Percentiles rank a stretch among this genome's conserved stretches.
Evolutionary conservation across 2,888 invertebrate species (phyloP).

Genomic region (Atrina japonica): DNA sequence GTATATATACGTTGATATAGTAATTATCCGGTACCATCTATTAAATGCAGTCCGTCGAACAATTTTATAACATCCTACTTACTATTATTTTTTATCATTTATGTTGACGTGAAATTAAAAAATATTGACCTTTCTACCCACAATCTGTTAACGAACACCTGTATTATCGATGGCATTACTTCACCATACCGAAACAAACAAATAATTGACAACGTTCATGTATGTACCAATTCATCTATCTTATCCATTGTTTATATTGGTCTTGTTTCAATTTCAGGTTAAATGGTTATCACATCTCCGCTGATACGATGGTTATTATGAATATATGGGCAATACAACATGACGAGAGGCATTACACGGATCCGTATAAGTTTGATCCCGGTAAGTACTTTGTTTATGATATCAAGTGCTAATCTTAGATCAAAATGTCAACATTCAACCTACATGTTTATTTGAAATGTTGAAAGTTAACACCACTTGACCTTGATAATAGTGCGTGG

Average conservation of each 20-base stretch:
- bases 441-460: not conserved
- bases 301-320: constrained; percentile 51
- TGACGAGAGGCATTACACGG: constrained; percentile 46
- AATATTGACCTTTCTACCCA: no score
- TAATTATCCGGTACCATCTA: no score
- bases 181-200: no score
- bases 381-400: constrained; percentile 29
- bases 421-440: not conserved
- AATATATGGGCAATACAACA: constrained; percentile 56
- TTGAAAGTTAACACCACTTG: not conserved
- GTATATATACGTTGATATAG: no score
- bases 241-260: constrained; percentile 4
- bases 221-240: no score
- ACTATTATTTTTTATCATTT: no score
- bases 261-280: constrained; percentile 41
- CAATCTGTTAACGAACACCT: no score
- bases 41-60: no score
- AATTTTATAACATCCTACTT: no score
- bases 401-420: not conserved
- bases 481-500: not conserved
- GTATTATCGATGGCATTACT: no score
- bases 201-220: no score
- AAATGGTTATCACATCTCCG: constrained; percentile 44
- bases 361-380: constrained; percentile 49
- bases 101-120: no score